These are phyloP conservation scores for Drosophila novamexicana DNA, from an alignment of 1,140 invertebrate species.

Conservation along the genomic window DNA sequence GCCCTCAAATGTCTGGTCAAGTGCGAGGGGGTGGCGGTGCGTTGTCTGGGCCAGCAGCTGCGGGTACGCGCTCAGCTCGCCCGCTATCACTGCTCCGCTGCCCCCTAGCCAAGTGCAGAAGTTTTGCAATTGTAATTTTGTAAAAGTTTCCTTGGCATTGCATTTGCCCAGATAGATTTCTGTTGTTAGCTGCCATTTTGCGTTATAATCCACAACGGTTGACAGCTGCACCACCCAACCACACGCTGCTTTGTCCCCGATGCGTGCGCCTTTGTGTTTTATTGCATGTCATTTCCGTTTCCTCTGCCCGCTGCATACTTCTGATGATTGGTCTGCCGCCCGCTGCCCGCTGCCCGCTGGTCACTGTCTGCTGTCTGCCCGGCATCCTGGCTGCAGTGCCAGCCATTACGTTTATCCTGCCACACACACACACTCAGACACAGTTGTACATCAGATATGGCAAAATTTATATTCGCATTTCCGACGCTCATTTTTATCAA, in stretches of 20 bases:
- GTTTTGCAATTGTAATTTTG: slow-evolving; percentile 79
- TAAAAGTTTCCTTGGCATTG: slow-evolving; percentile 70
- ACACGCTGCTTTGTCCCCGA: not conserved
- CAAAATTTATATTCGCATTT: slow-evolving; percentile 83
- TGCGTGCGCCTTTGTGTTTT: slow-evolving; percentile 82
- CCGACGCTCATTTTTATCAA: slow-evolving; percentile 80
- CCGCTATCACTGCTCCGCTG: not conserved
- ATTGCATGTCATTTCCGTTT: slow-evolving; percentile 84
- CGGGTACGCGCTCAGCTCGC: slow-evolving; percentile 13
- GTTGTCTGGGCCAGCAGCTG: slow-evolving; percentile 28
- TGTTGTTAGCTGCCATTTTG: slow-evolving; percentile 79
- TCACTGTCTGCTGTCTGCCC: slow-evolving; percentile 49
- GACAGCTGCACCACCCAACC: slow-evolving; percentile 10
- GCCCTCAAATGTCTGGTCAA: slow-evolving; percentile 18
- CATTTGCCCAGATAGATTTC: slow-evolving; percentile 76
- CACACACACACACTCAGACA: slow-evolving; percentile 35
- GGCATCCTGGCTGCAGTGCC: slow-evolving; percentile 71
- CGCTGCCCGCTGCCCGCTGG: slow-evolving; percentile 43
- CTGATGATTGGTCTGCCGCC: slow-evolving; percentile 77
- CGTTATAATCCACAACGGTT: slow-evolving; percentile 67
- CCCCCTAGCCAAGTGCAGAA: slow-evolving; percentile 45
- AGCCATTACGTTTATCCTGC: slow-evolving; percentile 71
- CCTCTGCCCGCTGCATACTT: slow-evolving; percentile 65
- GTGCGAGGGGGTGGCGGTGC: not conserved
- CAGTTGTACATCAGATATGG: slow-evolving; percentile 80